Percentiles rank a stretch among this genome's conserved stretches.
Evolutionary conservation across 1,140 invertebrate species (phyloP).

Genomic region (Cylas formicarius): DNA sequence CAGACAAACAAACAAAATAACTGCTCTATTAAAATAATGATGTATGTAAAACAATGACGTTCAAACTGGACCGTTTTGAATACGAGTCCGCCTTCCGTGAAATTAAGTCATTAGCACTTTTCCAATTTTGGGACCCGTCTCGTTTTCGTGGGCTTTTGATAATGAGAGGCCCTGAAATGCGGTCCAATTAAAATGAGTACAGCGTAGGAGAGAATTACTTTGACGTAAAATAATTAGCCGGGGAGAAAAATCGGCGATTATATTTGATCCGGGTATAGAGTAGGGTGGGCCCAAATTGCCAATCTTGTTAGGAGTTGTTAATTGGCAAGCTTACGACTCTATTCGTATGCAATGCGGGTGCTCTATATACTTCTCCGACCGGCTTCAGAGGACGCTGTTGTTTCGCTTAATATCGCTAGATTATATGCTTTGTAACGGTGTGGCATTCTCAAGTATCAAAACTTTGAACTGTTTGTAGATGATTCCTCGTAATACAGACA

Average conservation of each 20-base stretch:
- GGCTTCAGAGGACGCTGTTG: conserved; percentile 10
- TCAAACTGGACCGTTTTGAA: no score
- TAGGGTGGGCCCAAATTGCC: conserved; percentile 36
- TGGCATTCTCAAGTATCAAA: no score
- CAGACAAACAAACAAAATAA: no score
- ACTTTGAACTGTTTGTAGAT: no score
- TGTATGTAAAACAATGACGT: no score
- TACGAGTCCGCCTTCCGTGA: no score
- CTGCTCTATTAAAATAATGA: no score
- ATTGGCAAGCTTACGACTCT: conserved; percentile 35
- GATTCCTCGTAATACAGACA: no score
- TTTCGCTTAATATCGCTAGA: conserved; percentile 15
- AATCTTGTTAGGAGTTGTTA: conserved; percentile 41
- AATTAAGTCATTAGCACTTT: conserved; percentile 24
- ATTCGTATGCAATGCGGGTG: conserved; percentile 37
- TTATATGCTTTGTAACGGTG: no score
- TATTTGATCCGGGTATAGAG: conserved; percentile 37
- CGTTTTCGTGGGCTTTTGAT: conserved; percentile 6
- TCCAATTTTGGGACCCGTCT: conserved; percentile 14
- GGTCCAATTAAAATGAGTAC: conserved; percentile 36
- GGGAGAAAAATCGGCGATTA: conserved; percentile 39
- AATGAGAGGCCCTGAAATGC: conserved; percentile 20
- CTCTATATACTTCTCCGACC: conserved; percentile 16
- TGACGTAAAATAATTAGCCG: conserved; percentile 39
- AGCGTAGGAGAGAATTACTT: conserved; percentile 32